Base-by-base conservation (phyloP, 2,113 vertebrate genomes). In the Poeciliopsis occidentalis region DNA sequence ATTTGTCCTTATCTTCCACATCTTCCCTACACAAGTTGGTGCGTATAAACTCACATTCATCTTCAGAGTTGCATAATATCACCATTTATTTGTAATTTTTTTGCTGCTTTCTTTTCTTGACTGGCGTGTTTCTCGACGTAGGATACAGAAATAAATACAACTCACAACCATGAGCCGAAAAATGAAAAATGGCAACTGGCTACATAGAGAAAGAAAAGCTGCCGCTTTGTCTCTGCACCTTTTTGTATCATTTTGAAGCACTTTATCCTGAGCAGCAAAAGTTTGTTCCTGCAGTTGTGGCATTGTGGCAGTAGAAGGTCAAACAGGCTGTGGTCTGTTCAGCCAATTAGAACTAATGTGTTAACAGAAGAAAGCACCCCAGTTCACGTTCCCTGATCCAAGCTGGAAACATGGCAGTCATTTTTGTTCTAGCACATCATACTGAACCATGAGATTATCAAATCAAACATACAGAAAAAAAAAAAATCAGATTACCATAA, bases 281-380 rank as follows among this genome's bases (percentile, higher is more conserved):
- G 54, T 69, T 75, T 67, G 65, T 69, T 64, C 47, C 71, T 71
- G 54, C 64, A 63, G 24, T 47, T 74, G 71, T 24, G 62, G 65
- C 74, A 75, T 68, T 13, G 41, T 31, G 69, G 15, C 34, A 75
- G 32, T 17, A 61, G 37, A 76, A 82, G 77, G 72, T 87, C 84
- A 87, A 80, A 69, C 34, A 70, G 57, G 65, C 71, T 79, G 83
- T 44, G 82, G 79, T 85, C 77, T 82, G 79, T 60, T 87, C 61
- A 73, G 57, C 80, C 76, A 87, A 81, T 87, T 76, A 84, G 76
- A 86, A 73, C n/a, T 68, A 75, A 82, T 71, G 76, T 82, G 71
- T 71, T 79, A 81, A 89, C 78, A 81, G 75, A n/a, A 54, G 69
- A 70, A 71, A 79, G 67, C 72, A 37, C 15, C 70, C 57, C 62